Base-by-base conservation (phyloP, 2,113 vertebrate genomes). In the Sinocyclocheilus grahami region DNA sequence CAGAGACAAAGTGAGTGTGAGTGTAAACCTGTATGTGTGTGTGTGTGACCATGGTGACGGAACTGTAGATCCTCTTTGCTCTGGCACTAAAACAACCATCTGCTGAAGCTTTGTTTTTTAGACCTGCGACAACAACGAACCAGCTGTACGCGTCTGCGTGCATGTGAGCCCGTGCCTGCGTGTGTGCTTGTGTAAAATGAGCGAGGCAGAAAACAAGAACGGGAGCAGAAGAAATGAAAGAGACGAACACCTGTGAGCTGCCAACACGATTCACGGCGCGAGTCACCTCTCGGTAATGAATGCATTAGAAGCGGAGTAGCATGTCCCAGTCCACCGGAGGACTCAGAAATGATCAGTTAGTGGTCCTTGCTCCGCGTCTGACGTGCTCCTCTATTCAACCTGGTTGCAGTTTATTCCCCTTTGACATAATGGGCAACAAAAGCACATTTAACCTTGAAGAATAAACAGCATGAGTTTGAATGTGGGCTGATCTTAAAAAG, bases 371-470 rank as follows among this genome's bases (percentile, higher is more conserved):
- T 2, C 11, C 46, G 2, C 46, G 0, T 48, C 46, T 48, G 24
- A 16, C 5, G 24, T 72, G 53, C 30, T 30, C 9, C 37, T n/a
- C 20, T 46, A 14, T 67, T 74, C 65, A 80, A 71, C 22, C 72
- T 46, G 78, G 46, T 85, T 85, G 48, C 48, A 16, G 12, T 83
- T 46, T 60, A 81, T 86, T 87, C 74, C 33, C 22, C 46, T 75
- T 39, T 6, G 24, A 71, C 65, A 87, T 33, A 65, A 86, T 24
- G 63, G 69, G 71, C 79, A 84, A 84, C 88, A 87, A 58, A 85
- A 72, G 79, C 83, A 87, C 86, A 89, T 86, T 83, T 88, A 86
- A 89, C 86, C 89, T 90, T 91, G 89, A 90, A 86, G 85, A 84
- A 85, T 90, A 76, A 88, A 85, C 85, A 84, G 65, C 87, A 85